These are phyloP conservation scores for Teleogryllus oceanicus DNA, from an alignment of 2,888 invertebrate genomes.

Conservation along the genomic window DNA sequence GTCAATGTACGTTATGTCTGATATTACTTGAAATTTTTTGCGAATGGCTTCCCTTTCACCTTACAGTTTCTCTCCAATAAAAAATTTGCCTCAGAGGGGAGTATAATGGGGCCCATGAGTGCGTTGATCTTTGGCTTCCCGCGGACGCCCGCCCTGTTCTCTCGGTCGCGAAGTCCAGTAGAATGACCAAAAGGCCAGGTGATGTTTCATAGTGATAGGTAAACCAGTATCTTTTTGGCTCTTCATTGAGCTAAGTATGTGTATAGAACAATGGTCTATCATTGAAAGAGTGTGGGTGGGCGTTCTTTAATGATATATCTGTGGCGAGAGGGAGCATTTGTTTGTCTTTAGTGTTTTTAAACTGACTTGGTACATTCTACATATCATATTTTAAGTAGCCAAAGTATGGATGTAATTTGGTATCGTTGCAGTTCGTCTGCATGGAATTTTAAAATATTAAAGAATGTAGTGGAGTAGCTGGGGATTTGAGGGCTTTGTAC, in stretches of 20 bases:
- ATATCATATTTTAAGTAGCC: not conserved
- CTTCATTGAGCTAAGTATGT: no score
- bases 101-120: no score
- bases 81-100: no score
- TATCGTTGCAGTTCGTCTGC: not conserved
- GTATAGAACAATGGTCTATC: no score
- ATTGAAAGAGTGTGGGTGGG: not conserved
- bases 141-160: not conserved
- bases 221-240: no score
- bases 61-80: not conserved
- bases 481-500: not conserved
- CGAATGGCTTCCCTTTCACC: not conserved
- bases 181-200: no score
- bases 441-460: not conserved
- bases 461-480: not conserved
- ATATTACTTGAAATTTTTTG: not conserved
- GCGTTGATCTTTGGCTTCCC: not conserved
- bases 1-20: not conserved
- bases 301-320: constrained; percentile 9
- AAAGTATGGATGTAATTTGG: not conserved
- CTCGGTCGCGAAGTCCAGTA: not conserved
- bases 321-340: not conserved
- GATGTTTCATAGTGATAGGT: no score
- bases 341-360: not conserved
- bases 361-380: not conserved